phyloP scores from a whole-genome alignment of 2,797 vertebrate species.

The Mus spretus region DNA sequence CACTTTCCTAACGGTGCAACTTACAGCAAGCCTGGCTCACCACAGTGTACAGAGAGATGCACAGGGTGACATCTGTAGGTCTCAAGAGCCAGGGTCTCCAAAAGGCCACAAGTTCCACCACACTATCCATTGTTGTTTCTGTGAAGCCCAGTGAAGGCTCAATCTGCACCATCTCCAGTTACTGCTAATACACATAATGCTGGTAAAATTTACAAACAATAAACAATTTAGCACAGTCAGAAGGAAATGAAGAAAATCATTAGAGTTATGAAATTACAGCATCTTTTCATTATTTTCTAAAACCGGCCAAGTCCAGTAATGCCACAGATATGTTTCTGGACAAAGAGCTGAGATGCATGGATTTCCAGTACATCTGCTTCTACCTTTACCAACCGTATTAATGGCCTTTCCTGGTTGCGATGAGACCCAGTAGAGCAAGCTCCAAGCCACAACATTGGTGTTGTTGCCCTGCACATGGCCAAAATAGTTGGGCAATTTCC shows the following conservation, averaged over 20 bases:
- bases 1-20: neutral
- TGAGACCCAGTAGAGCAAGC: neutral
- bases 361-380: neutral
- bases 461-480: neutral
- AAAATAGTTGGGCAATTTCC: slow-evolving; percentile 10
- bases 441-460: neutral
- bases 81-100: neutral
- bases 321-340: neutral
- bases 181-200: neutral
- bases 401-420: neutral
- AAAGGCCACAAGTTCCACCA: neutral
- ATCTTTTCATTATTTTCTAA: slow-evolving; percentile 39
- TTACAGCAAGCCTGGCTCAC: neutral
- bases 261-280: slow-evolving; percentile 6
- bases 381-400: neutral
- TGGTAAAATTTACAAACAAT: neutral
- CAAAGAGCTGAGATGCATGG: neutral
- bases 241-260: neutral
- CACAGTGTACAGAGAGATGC: neutral
- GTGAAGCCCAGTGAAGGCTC: neutral
- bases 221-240: neutral
- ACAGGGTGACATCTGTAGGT: neutral
- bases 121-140: neutral
- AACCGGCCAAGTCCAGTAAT: neutral
- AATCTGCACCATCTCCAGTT: neutral